Conservation (phyloP, 2,888 invertebrate genomes). For the Clanis bilineata region DNA sequence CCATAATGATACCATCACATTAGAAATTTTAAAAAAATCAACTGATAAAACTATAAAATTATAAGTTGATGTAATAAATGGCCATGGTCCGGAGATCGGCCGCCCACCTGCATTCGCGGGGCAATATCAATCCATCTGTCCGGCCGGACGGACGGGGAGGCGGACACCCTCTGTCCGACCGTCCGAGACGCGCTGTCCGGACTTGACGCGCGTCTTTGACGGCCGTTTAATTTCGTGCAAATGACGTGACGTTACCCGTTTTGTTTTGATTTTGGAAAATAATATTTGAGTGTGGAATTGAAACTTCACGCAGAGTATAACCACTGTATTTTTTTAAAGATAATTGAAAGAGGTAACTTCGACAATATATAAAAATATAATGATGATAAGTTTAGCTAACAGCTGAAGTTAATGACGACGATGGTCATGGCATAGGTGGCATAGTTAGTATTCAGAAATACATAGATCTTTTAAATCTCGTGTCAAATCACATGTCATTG, state of each 20-base stretch:
- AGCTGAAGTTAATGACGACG: too few relatives aligned
- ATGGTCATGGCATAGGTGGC: too few relatives aligned
- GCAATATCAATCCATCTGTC: conserved; percentile 77
- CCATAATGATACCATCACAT: not conserved
- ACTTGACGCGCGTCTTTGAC: conserved; percentile 63
- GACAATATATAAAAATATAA: too few relatives aligned
- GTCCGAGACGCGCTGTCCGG: conserved; percentile 36
- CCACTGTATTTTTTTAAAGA: too few relatives aligned
- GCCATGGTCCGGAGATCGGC: conserved; percentile 66
- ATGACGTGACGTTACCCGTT: conserved; percentile 56
- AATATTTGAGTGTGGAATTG: too few relatives aligned
- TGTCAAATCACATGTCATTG: too few relatives aligned
- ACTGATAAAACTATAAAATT: not conserved
- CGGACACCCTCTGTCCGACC: conserved; percentile 21
- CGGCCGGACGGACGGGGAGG: conserved; percentile 40
- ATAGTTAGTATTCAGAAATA: too few relatives aligned
- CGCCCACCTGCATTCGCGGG: conserved; percentile 72
- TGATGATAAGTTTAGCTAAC: too few relatives aligned
- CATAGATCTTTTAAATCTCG: too few relatives aligned
- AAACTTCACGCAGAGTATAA: too few relatives aligned
- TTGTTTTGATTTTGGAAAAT: not conserved
- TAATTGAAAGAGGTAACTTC: too few relatives aligned
- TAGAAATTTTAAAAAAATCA: not conserved
- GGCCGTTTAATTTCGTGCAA: conserved; percentile 78
- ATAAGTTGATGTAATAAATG: conserved; percentile 37